A percentile compares a stretch with the other conserved stretches of the same genome.
Evolutionary conservation across 2,797 vertebrate genomes (phyloP).

Genomic region (Gymnothorax javanicus): DNA sequence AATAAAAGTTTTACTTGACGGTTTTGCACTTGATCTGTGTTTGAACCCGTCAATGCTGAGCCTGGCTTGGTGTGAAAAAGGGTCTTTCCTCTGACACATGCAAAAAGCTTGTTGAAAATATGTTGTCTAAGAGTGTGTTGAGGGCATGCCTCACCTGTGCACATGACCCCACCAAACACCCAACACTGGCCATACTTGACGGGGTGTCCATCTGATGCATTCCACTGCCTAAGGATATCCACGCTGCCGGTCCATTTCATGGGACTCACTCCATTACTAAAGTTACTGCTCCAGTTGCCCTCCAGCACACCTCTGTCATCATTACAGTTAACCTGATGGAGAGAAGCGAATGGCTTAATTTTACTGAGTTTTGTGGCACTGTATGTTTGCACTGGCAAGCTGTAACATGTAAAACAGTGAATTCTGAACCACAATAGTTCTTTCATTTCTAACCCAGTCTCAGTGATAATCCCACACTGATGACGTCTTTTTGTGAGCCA

Average conservation of each 20-base stretch:
- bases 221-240: slow-evolving; percentile 75
- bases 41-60: too few species aligned
- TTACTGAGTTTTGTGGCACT: background rate
- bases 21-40: too few species aligned
- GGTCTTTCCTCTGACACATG: too few species aligned
- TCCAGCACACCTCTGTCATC: slow-evolving; percentile 62
- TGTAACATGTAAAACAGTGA: too few species aligned
- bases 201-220: background rate
- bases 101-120: slow-evolving; percentile 24
- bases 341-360: slow-evolving; percentile 17
- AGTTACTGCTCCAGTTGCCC: slow-evolving; percentile 37
- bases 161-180: slow-evolving; percentile 81
- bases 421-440: too few species aligned
- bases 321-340: slow-evolving; percentile 69
- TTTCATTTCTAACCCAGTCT: too few species aligned
- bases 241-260: slow-evolving; percentile 72
- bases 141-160: slow-evolving; percentile 74
- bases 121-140: background rate
- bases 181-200: slow-evolving; percentile 79
- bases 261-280: slow-evolving; percentile 23
- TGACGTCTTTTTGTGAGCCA: too few species aligned
- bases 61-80: too few species aligned
- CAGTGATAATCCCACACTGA: too few species aligned
- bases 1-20: too few species aligned
- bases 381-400: too few species aligned